Base-by-base conservation (phyloP, 1,140 invertebrate genomes). In the Drosophila aff. region DNA sequence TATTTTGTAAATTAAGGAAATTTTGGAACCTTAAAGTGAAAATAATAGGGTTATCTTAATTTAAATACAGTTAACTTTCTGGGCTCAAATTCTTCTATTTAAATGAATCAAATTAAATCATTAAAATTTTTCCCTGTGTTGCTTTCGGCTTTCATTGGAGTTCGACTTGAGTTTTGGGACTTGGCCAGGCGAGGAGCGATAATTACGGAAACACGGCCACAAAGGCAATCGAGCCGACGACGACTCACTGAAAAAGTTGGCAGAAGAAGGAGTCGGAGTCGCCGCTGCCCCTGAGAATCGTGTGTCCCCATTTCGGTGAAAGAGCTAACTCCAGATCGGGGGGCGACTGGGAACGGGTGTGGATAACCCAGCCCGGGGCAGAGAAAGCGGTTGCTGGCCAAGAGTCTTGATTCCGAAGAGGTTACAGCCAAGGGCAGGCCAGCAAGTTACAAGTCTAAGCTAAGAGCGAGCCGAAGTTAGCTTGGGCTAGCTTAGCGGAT, bases 201-300 rank as follows among this genome's bases (percentile, higher is more conserved):
- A 87, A 87, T 87, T 87, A 87, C 83, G 86, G 65, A 87, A 80
- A 86, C 83, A 87, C 65, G 69, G 62, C 81, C 77, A 86, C 82
- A 86, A 84, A 73, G 63, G 69, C 82, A 84, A 84, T 84, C 72
- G 81, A 63, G 65, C 53, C 53, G 53, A 71, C 76, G 66, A 83
- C 76, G 72, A 83, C 81, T 64, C 72, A 73, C 52, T 60, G 53
- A 60, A 60, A 57, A 72, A 60, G 67, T 73, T 72, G 38, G 67
- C 71, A 52, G 63, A 38, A 61, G 78, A 33, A 49, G 77, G 38
- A 74, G 62, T 44, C 33, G 50, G 50, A 31, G 26, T 26, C 21
- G 55, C 28, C 43, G 57, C 10, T 18, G 68, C 11, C 43, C 26
- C 63, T 79, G 75, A 52, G 64, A 83, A 69, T 75, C 76, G 81